Percentiles rank a stretch among this genome's conserved stretches.
Evolutionary conservation across 1,140 invertebrate genomes (phyloP).

Genomic region (Dermatophagoides farinae): DNA sequence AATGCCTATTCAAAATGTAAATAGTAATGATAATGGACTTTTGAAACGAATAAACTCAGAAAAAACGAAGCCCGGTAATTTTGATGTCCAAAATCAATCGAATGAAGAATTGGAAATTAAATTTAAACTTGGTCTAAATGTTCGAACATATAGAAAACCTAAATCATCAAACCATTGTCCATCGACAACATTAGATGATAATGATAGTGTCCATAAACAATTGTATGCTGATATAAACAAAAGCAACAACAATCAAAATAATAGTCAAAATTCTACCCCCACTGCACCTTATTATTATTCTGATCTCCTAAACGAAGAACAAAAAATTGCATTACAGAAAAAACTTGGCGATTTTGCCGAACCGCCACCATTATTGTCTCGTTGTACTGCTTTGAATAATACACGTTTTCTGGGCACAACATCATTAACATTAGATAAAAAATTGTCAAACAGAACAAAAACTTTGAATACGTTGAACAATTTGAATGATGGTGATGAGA

Average conservation of each 20-base stretch:
- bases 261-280: neutral
- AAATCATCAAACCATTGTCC: neutral
- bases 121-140: conserved; percentile 1
- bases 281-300: conserved; percentile 70
- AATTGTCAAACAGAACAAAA: neutral
- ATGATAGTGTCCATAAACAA: too few relatives aligned
- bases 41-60: neutral
- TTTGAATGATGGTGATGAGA: neutral
- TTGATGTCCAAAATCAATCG: neutral
- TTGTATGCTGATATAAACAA: neutral
- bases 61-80: neutral
- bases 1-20: neutral
- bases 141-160: conserved; percentile 8
- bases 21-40: too few relatives aligned
- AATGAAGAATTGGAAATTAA: neutral
- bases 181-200: too few relatives aligned
- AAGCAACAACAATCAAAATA: neutral
- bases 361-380: conserved; percentile 11
- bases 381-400: conserved; percentile 13
- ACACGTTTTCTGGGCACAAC: conserved; percentile 3
- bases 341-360: conserved; percentile 6
- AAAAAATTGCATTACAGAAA: conserved; percentile 14
- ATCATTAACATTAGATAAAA: neutral
- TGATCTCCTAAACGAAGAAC: conserved; percentile 33
- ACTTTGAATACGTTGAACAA: conserved; percentile 4